Base-by-base conservation (phyloP, 92 coral and sea anemone genomes). In the Zoanthus sansibaricus region DNA sequence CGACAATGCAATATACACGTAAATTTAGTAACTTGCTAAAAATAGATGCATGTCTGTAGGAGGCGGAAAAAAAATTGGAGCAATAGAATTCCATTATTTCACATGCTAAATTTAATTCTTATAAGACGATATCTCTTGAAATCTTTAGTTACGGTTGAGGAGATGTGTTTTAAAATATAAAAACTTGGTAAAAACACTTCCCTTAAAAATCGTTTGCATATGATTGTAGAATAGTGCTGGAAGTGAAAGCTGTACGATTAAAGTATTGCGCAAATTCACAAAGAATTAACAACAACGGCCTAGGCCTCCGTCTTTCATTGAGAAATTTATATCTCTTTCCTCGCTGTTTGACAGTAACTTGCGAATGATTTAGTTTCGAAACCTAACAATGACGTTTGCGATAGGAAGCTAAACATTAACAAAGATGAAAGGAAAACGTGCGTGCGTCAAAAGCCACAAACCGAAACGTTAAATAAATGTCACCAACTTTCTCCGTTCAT, bases 301-400 rank as follows among this genome's bases (percentile, higher is more conserved):
- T 7, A 62, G 7, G 15, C 42, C 5, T 20, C 42, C 20, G 9
- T 25, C 12, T 44, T 20, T 47, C 33, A n/a, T 18, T 16, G 13
- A 48, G 3, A 12, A 8, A 9, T 62, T 47, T 13, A 32, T n/a
- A 51, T 33, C 64, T 44, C 14, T 6, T 45, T 18, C 42, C 44
- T 18, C 17, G 1, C n/a, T 3, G 5, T n/a, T 80, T 80, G 4
- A 15, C 56, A 37, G 61, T 16, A 62, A 72, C 56, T 47, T n/a
- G 14, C n/a, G n/a, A 51, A 6, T 31, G 48, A 66, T 5, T 30
- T 54, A 80, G 85, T 66, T 80, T 80, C 85, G 85, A 80, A 80
- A 80, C 85, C 20, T 30, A 44, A 80, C 37, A 47, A 33, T 80
- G 75, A 66, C 85, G 85, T 64, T 21, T n/a, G 49, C 8, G 44